Conservation (phyloP, 2,888 invertebrate genomes). For the Pyrrhia umbra region DNA sequence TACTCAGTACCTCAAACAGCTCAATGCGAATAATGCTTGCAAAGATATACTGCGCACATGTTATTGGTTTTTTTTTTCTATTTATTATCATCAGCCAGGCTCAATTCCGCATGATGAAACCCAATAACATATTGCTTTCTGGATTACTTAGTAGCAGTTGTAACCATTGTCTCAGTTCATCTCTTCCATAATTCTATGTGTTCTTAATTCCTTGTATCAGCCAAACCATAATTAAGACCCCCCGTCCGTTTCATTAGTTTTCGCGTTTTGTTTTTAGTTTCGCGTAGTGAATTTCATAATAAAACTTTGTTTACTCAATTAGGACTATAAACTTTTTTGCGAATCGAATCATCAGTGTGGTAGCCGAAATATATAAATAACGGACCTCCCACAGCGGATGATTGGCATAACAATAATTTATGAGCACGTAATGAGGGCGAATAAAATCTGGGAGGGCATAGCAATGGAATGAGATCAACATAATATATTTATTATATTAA, state of each 20-base stretch:
- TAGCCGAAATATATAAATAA: conserved; percentile 27
- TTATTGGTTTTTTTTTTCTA: no score
- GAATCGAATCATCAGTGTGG: conserved; percentile 39
- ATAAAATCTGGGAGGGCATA: conserved; percentile 55
- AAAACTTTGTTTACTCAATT: conserved; percentile 15
- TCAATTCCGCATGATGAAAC: no score
- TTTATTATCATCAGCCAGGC: no score
- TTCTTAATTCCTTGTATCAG: neutral
- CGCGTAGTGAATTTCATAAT: neutral
- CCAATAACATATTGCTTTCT: no score
- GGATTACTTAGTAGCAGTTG: no score
- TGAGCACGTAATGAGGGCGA: conserved; percentile 55
- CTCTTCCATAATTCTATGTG: no score
- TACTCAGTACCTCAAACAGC: no score
- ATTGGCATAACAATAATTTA: conserved; percentile 58
- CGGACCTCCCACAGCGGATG: conserved; percentile 58
- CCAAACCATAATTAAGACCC: neutral
- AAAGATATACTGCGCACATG: no score
- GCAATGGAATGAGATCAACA: conserved; percentile 48
- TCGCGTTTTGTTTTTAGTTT: neutral
- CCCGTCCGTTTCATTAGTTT: neutral
- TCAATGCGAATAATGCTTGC: no score
- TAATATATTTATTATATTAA: conserved; percentile 22
- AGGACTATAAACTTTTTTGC: conserved; percentile 42
- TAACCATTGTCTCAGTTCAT: no score